These are phyloP conservation scores for Drosophila sulfurigaster DNA, from an alignment of 1,140 invertebrate genomes.

Conservation along the genomic window DNA sequence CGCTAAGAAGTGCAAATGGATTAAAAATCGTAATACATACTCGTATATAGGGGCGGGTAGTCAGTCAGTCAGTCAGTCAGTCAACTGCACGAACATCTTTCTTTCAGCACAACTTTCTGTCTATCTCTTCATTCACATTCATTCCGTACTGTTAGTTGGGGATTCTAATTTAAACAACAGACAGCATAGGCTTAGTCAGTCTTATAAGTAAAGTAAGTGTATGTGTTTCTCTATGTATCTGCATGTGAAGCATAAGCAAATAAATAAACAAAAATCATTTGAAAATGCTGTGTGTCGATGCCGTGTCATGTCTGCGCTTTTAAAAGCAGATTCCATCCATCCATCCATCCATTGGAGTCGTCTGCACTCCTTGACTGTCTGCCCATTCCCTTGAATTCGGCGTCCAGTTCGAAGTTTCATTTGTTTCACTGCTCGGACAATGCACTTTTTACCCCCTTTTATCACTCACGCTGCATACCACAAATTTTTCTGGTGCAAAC, in stretches of 20 bases:
- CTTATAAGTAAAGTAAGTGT: conserved; percentile 59
- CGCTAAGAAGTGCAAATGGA: conserved; percentile 49
- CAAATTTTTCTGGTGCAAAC: conserved; percentile 34
- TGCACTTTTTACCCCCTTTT: conserved; percentile 50
- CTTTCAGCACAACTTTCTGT: conserved; percentile 31
- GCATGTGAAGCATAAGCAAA: conserved; percentile 63
- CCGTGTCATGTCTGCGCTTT: conserved; percentile 64
- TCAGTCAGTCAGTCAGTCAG: conserved; percentile 42
- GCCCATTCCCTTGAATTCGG: background rate
- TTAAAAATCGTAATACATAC: conserved; percentile 2
- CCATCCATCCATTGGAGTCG: background rate
- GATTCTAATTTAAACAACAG: conserved; percentile 72
- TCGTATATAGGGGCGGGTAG: conserved; percentile 35
- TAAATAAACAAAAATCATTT: conserved; percentile 70
- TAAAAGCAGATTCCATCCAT: conserved; percentile 18
- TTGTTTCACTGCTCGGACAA: conserved; percentile 60
- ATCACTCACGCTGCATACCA: background rate
- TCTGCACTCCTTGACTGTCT: background rate
- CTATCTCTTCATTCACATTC: conserved; percentile 31
- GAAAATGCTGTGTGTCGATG: conserved; percentile 62
- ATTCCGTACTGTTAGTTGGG: conserved; percentile 66
- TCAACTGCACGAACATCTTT: conserved; percentile 74
- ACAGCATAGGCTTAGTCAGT: conserved; percentile 63
- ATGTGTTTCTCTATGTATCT: background rate
- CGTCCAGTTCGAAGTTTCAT: conserved; percentile 50